These are phyloP conservation scores for Catharus minimus DNA, from an alignment of 2,113 vertebrate species.

Conservation along the genomic window DNA sequence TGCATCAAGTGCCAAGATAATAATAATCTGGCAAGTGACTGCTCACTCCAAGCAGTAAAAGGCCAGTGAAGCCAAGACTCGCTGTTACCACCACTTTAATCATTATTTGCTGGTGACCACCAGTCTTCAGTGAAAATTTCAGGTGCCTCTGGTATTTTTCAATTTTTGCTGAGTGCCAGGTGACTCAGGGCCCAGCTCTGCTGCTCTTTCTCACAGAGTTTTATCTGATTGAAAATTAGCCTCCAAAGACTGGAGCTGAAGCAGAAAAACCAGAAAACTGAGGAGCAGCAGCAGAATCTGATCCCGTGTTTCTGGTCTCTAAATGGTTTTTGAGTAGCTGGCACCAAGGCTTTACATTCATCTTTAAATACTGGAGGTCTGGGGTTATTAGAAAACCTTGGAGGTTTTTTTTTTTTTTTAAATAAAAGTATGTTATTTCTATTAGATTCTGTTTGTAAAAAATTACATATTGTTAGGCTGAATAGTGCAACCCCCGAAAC, in stretches of 20 bases:
- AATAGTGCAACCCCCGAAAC: neutral
- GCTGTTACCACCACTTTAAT: conserved; percentile 5
- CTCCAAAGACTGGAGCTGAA: neutral
- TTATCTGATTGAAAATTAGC: conserved; percentile 38
- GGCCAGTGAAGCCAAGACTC: neutral
- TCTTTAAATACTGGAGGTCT: conserved; percentile 45
- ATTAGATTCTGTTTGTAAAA: conserved; percentile 34
- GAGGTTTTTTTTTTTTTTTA: neutral
- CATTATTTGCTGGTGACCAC: conserved; percentile 41
- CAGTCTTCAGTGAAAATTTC: conserved; percentile 30
- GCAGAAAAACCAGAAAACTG: neutral
- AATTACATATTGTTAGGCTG: neutral
- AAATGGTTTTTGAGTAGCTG: conserved; percentile 49
- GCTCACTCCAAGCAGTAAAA: conserved; percentile 21
- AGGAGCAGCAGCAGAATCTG: conserved; percentile 43
- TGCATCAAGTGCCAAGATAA: conserved; percentile 34
- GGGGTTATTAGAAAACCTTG: neutral
- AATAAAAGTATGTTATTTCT: conserved; percentile 8
- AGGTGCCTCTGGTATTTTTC: conserved; percentile 35
- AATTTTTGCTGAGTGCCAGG: conserved; percentile 25
- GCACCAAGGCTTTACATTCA: conserved; percentile 6
- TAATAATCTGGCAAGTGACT: conserved; percentile 50
- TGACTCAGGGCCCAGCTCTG: neutral
- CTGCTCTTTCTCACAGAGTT: conserved; percentile 37
- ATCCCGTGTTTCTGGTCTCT: conserved; percentile 18